phyloP scores from a whole-genome alignment of 2,797 vertebrate species.

The Pseudochromis fuscus region DNA sequence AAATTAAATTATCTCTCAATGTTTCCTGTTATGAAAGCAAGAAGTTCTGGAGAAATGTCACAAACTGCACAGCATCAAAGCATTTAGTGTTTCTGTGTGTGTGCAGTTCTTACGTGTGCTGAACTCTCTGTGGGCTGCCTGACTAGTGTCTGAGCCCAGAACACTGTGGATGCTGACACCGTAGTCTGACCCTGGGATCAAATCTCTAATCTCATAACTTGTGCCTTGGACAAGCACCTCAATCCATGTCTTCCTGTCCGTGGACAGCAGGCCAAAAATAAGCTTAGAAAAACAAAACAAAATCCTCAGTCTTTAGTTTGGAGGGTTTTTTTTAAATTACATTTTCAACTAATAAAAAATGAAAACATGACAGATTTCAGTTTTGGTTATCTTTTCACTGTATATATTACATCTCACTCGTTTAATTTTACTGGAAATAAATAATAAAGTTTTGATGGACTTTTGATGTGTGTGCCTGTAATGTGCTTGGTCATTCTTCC shows the following conservation, averaged over 20 bases:
- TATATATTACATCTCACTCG: not conserved
- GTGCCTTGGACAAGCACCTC: conserved; percentile 66
- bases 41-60: conserved; percentile 13
- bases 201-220: conserved; percentile 83
- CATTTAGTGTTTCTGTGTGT: conserved; percentile 16
- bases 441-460: not conserved
- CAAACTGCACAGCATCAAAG: not conserved
- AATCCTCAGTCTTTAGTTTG: not conserved
- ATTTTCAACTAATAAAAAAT: not conserved
- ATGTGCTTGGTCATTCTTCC: conserved; percentile 73
- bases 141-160: conserved; percentile 83
- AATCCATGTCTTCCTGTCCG: conserved; percentile 68
- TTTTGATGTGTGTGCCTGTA: conserved; percentile 13
- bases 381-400: not conserved
- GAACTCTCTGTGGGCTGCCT: conserved; percentile 79
- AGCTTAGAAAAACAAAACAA: conserved; percentile 75
- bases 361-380: not conserved
- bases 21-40: no score
- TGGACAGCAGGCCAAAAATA: conserved; percentile 68
- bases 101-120: conserved; percentile 86
- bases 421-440: conserved; percentile 12
- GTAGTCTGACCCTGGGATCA: conserved; percentile 88
- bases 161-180: conserved; percentile 86
- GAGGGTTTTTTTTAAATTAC: no score
- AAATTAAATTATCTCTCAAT: not conserved